Percentiles rank a stretch among this genome's conserved stretches.
Conservation (phyloP, 2,888 invertebrate genomes). For the Gandaritis pyraliata region DNA sequence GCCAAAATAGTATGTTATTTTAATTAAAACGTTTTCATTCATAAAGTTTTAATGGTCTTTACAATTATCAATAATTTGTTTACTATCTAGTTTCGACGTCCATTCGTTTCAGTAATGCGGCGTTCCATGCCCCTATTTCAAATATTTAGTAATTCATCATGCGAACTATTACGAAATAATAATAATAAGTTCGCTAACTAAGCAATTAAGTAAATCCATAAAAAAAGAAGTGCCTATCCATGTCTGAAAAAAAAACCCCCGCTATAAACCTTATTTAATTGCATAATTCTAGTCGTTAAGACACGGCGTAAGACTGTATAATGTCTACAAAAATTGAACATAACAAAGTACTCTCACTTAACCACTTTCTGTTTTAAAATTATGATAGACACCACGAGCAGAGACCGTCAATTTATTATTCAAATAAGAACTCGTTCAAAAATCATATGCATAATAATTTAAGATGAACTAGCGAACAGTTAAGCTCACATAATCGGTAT, state of each 20-base stretch:
- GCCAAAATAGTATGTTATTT: too few relatives aligned
- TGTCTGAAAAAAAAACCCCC: conserved; percentile 20
- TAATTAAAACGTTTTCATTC: too few relatives aligned
- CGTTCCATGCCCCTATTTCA: too few relatives aligned
- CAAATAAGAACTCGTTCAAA: conserved; percentile 39
- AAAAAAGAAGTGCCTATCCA: conserved; percentile 28
- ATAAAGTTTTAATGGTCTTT: too few relatives aligned
- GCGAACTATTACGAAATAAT: neutral
- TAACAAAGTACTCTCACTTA: conserved; percentile 59
- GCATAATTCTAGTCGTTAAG: conserved; percentile 39
- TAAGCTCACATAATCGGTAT: neutral
- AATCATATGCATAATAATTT: conserved; percentile 48
- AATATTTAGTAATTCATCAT: neutral
- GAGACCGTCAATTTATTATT: conserved; percentile 64
- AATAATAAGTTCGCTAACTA: neutral
- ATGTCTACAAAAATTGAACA: conserved; percentile 41
- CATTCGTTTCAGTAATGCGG: too few relatives aligned
- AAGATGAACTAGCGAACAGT: conserved; percentile 39
- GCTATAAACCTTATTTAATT: conserved; percentile 32
- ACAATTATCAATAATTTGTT: too few relatives aligned
- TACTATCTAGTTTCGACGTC: too few relatives aligned
- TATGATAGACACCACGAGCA: conserved; percentile 47
- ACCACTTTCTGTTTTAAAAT: conserved; percentile 72
- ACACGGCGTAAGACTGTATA: conserved; percentile 32
- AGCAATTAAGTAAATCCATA: conserved; percentile 21